Base-by-base conservation (phyloP, 2,888 invertebrate genomes). In the Pachycephus smyrnensis region DNA sequence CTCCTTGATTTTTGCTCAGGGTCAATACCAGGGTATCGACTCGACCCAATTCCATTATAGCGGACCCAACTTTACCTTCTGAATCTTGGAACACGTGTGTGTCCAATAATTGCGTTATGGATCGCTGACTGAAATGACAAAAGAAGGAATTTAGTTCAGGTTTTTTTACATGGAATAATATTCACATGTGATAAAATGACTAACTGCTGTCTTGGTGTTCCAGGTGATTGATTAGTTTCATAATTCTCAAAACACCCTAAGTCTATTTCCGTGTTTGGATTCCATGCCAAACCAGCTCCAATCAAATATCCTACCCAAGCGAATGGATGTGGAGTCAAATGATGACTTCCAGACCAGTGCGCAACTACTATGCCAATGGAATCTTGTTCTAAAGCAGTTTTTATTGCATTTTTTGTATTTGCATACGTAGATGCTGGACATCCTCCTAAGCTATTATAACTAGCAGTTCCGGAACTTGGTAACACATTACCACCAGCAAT, bases 381-480 rank as follows among this genome's bases (percentile, higher is more conserved):
- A 86, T 93, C 89, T 80, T 93, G 92, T 12, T 92, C 92, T 2
- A 92, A 86, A 6, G 93, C 93, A 79, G 93, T 92, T 83, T 93
- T 92, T 71, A 93, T 91, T 11, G 94, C 94, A 84, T 93, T 92
- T 84, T 92, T 93, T 73, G 94, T 93, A 86, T 94, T 94, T 31
- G 92, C 92, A 15, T 93, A 91, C 11, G 94, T 93, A 30, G 94
- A 94, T 79, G 94, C 94, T 1, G 94, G 94, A 89, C 94, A 94
- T 12, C 94, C 94, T 11, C 94, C 93, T 75, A 94, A 87, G 85
- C 94, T 94, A 86, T 94, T 94, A 92, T 94, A 94, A 79, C 94
- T 93, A 69, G 94, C 93, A 36, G 94, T 94, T 32, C 94, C 94
- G 33, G 94, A 93, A 84, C 93, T 93, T 31, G 93, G 92, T 78